These are phyloP conservation scores for Styela clava DNA, from an alignment of 23 tunicate species.

Conservation along the genomic window DNA sequence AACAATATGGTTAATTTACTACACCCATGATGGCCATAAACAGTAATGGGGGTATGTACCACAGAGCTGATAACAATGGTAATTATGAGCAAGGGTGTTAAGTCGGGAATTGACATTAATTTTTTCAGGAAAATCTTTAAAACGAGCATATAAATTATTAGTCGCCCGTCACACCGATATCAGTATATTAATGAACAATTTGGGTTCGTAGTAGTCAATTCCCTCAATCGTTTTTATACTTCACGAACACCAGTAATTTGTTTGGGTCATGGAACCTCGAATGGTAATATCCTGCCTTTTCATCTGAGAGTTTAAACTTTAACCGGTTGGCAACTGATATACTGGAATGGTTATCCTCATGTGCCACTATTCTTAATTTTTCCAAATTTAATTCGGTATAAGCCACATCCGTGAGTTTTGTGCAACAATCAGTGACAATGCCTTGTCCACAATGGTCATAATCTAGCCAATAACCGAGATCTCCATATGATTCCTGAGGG, in stretches of 20 bases:
- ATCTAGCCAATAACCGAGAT: conserved; percentile 24
- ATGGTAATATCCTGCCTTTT: background rate
- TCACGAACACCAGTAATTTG: background rate
- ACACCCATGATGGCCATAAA: no score
- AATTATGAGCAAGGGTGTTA: no score
- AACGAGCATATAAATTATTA: no score
- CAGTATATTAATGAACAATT: no score
- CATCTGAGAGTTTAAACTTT: background rate
- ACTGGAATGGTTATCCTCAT: conserved; percentile 19
- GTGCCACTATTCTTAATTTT: conserved; percentile 1
- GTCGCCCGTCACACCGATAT: no score
- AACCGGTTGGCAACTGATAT: conserved; percentile 18
- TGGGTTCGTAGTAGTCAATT: no score
- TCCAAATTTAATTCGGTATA: background rate
- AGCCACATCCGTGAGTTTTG: background rate
- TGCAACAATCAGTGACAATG: conserved; percentile 10
- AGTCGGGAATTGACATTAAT: no score
- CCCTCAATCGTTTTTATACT: conserved; percentile 12
- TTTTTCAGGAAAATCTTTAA: no score
- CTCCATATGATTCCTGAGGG: background rate
- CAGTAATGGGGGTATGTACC: no score
- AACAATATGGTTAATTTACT: no score
- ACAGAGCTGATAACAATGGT: no score
- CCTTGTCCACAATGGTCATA: conserved; percentile 12
- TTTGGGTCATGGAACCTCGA: background rate